These are phyloP conservation scores for Crax fasciolata DNA, from an alignment of 2,797 vertebrate species.

Conservation along the genomic window DNA sequence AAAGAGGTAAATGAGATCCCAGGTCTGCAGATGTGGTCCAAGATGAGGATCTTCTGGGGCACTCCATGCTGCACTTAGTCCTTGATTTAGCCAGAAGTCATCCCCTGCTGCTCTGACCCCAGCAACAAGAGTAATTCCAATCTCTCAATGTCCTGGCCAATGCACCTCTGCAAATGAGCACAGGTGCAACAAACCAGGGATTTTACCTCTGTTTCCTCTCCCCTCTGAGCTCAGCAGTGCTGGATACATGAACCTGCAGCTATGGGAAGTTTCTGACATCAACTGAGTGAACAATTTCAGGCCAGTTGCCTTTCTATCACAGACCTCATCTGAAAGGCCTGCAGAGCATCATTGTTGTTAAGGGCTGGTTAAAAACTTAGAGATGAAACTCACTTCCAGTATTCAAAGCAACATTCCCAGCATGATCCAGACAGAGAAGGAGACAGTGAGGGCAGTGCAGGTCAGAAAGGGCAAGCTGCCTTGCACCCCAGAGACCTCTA, in stretches of 20 bases:
- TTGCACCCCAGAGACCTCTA: background rate
- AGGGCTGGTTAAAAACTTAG: background rate
- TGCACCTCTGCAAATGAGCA: background rate
- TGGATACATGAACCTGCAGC: background rate
- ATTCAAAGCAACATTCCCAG: background rate
- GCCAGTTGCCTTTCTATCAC: background rate
- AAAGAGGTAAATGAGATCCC: background rate
- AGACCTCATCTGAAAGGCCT: background rate
- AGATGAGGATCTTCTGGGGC: background rate
- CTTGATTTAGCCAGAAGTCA: background rate
- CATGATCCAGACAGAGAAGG: background rate
- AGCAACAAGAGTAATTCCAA: background rate
- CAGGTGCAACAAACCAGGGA: background rate
- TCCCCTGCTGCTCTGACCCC: background rate
- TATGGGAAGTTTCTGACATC: background rate
- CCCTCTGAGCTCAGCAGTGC: background rate
- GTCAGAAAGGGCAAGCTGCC: background rate
- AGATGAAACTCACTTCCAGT: background rate
- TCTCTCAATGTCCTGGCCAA: background rate
- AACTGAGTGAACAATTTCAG: background rate
- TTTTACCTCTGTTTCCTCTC: background rate
- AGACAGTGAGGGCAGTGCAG: background rate
- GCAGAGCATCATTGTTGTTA: background rate
- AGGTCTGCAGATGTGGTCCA: fast-evolving
- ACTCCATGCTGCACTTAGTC: background rate